Evolutionary conservation across 2,113 vertebrate genomes (phyloP).

Genomic region (Uria lomvia): DNA sequence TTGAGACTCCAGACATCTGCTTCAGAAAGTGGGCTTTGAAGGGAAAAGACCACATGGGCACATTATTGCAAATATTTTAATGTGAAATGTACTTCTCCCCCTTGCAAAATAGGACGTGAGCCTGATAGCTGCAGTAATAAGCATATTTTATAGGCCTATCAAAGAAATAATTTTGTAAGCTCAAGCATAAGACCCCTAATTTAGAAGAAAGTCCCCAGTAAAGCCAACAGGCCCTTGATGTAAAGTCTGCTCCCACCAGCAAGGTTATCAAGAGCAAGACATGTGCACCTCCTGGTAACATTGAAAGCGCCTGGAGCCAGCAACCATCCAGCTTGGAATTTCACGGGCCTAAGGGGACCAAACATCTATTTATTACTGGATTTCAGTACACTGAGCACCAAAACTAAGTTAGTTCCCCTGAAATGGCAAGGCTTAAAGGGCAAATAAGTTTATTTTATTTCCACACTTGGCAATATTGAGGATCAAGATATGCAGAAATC

Average conservation of each 20-base stretch:
- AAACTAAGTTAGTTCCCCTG: background rate
- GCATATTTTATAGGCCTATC: background rate
- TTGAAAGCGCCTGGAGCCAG: background rate
- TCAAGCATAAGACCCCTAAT: background rate
- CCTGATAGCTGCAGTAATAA: background rate
- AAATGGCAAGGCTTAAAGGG: background rate
- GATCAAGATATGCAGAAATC: background rate
- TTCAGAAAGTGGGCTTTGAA: background rate
- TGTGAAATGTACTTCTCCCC: background rate
- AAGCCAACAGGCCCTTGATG: background rate
- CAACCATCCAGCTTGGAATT: background rate
- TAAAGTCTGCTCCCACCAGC: background rate
- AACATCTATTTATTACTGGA: background rate
- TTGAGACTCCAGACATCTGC: background rate
- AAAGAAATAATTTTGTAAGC: background rate
- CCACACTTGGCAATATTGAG: background rate
- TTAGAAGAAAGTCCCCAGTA: background rate
- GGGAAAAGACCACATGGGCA: background rate
- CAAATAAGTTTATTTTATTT: background rate
- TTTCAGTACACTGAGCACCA: background rate
- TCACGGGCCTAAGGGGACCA: background rate
- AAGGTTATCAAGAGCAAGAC: background rate
- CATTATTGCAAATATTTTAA: background rate
- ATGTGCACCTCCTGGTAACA: background rate
- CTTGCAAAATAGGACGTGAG: background rate